These are phyloP conservation scores for Heptranchias perlo DNA, from an alignment of 2,113 vertebrate species.

Conservation along the genomic window DNA sequence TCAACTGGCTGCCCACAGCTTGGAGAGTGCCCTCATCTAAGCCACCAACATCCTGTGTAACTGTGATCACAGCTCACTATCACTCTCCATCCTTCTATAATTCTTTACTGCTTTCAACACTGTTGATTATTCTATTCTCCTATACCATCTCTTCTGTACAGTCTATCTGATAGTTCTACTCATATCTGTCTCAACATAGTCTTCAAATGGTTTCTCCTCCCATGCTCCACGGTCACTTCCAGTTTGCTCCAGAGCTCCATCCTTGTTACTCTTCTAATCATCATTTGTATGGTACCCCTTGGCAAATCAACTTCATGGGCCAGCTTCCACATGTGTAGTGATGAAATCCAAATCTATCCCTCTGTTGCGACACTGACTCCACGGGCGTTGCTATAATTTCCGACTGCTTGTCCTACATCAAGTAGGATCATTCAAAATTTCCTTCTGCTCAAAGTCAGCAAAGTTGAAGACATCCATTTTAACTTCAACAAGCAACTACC, in stretches of 20 bases:
- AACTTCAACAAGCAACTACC: not conserved
- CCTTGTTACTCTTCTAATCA: not conserved
- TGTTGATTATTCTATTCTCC: not conserved
- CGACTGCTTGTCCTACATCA: not conserved
- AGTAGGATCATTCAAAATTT: not conserved
- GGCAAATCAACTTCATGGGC: not conserved
- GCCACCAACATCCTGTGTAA: not conserved
- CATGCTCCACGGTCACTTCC: not conserved
- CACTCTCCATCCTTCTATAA: not conserved
- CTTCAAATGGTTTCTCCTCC: not conserved
- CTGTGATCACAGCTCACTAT: not conserved
- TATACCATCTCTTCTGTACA: not conserved
- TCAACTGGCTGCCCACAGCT: not conserved
- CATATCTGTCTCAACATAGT: not conserved
- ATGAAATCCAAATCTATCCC: not conserved
- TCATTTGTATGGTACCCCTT: not conserved
- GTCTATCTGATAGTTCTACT: not conserved
- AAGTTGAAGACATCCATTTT: not conserved
- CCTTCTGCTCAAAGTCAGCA: not conserved
- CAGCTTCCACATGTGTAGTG: not conserved
- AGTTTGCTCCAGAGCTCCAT: not conserved
- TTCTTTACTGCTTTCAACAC: not conserved
- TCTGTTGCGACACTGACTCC: not conserved
- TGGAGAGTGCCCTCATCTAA: not conserved
- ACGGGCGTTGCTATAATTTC: not conserved